Evolutionary conservation across 2,888 invertebrate genomes (phyloP).

Genomic region (Diplazon laetatorius): DNA sequence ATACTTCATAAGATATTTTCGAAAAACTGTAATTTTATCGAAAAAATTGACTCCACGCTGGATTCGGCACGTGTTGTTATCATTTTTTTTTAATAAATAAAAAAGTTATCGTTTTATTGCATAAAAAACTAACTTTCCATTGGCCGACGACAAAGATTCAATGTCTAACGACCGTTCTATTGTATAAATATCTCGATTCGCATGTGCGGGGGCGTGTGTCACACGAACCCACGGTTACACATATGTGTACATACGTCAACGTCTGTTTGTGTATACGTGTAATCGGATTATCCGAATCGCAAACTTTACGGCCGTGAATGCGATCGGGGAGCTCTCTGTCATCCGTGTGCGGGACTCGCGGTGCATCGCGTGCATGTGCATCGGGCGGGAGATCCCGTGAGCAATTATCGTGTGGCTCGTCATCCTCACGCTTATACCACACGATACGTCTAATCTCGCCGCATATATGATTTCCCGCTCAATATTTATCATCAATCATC

Average conservation of each 20-base stretch:
- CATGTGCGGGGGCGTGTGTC: conserved; percentile 23
- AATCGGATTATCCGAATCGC: conserved; percentile 64
- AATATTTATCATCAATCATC: no score
- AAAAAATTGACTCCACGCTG: no score
- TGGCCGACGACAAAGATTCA: no score
- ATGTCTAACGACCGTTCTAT: no score
- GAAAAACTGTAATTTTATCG: no score
- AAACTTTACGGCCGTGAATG: conserved; percentile 66
- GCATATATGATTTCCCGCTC: conserved; percentile 32
- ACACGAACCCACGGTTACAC: conserved; percentile 31
- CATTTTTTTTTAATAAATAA: no score
- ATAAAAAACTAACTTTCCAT: no score
- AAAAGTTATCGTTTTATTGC: no score
- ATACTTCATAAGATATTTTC: no score
- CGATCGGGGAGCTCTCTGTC: conserved; percentile 59
- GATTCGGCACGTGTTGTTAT: no score
- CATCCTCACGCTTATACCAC: conserved; percentile 52
- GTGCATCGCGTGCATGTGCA: conserved; percentile 51
- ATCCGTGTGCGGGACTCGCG: conserved; percentile 41
- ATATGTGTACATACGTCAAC: conserved; percentile 24
- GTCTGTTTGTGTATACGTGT: conserved; percentile 58
- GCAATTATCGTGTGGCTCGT: conserved; percentile 64
- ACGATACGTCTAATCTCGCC: conserved; percentile 30
- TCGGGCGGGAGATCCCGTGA: conserved; percentile 53
- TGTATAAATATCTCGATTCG: background rate